phyloP scores from a whole-genome alignment of 1,140 invertebrate species.

The Apis laboriosa region DNA sequence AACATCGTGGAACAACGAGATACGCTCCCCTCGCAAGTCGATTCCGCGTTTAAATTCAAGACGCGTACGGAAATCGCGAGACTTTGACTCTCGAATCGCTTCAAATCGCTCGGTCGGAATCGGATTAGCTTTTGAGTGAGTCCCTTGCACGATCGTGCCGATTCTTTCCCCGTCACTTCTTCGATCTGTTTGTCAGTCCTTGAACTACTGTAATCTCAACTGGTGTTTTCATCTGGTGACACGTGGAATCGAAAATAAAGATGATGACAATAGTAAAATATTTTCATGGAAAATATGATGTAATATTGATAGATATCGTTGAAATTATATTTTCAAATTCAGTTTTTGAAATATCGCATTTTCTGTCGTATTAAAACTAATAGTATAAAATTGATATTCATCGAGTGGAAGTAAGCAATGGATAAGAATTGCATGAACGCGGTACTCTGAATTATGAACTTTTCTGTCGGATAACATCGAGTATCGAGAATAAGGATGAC shows the following conservation, averaged over 20 bases:
- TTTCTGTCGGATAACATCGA: too few relatives aligned
- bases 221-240: background rate
- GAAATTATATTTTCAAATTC: too few relatives aligned
- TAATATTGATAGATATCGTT: too few relatives aligned
- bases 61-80: slow-evolving; percentile 19
- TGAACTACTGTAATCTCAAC: background rate
- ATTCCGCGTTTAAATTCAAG: slow-evolving; percentile 31
- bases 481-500: too few relatives aligned
- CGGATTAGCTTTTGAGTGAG: slow-evolving; percentile 17
- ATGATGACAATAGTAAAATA: background rate
- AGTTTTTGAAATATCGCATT: too few relatives aligned
- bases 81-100: slow-evolving; percentile 4
- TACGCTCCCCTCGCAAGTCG: background rate
- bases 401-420: too few relatives aligned
- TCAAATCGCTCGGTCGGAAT: slow-evolving; percentile 28
- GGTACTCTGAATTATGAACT: too few relatives aligned
- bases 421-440: too few relatives aligned
- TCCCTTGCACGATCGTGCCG: background rate
- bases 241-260: background rate
- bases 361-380: too few relatives aligned
- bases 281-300: too few relatives aligned
- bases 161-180: slow-evolving; percentile 17
- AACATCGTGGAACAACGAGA: background rate
- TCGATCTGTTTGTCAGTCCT: slow-evolving; percentile 6
- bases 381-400: too few relatives aligned